These are phyloP conservation scores for Apamea epomidion DNA, from an alignment of 2,888 invertebrate species.

Conservation along the genomic window DNA sequence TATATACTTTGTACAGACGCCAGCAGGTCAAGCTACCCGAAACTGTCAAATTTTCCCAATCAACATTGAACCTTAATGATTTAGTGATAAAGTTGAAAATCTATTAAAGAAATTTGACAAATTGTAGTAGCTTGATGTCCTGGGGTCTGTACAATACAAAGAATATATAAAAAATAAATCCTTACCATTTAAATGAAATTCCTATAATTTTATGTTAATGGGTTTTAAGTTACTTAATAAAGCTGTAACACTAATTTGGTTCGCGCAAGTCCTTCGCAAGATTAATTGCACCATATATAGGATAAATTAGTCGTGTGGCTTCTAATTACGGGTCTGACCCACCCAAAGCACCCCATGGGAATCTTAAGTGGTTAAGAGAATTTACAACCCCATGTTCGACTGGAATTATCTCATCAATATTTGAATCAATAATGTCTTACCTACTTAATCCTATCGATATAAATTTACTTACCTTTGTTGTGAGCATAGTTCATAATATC, in stretches of 20 bases:
- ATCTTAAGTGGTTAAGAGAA: slow-evolving; percentile 24
- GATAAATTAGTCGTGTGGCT: slow-evolving; percentile 38
- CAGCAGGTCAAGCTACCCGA: too few species aligned
- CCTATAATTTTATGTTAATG: too few species aligned
- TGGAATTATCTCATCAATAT: slow-evolving; percentile 4
- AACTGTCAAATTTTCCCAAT: too few species aligned
- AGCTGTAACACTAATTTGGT: slow-evolving; percentile 17
- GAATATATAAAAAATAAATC: too few species aligned
- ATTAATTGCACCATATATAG: slow-evolving; percentile 42
- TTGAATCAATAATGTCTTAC: neutral
- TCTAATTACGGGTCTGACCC: slow-evolving; percentile 45
- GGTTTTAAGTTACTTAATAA: neutral
- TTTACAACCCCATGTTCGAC: neutral
- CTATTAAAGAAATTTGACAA: too few species aligned
- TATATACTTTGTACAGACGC: too few species aligned
- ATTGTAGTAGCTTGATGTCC: too few species aligned
- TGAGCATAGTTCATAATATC: too few species aligned
- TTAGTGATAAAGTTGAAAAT: too few species aligned
- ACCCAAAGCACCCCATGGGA: slow-evolving; percentile 28
- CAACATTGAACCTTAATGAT: too few species aligned
- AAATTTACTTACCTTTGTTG: neutral
- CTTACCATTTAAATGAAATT: neutral
- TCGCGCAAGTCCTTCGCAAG: slow-evolving; percentile 16
- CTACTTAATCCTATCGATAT: neutral
- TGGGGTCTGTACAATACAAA: too few species aligned